Base-by-base conservation (phyloP, 2,888 invertebrate genomes). In the Lathronympha strigana region DNA sequence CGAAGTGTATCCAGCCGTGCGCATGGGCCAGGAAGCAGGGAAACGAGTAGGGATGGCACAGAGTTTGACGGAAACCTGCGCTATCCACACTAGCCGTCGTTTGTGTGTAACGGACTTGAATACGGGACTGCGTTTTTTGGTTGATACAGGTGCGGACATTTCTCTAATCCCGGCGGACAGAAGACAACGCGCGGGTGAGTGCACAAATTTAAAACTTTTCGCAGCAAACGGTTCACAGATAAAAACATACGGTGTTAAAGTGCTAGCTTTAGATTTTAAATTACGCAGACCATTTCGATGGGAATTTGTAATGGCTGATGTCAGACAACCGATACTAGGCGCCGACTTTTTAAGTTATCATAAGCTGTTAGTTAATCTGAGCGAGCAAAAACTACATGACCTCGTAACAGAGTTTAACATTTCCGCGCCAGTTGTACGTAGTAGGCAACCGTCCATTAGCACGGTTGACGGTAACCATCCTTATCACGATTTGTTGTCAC, bases 161-260 rank as follows among this genome's bases (percentile, higher is more conserved):
- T 40, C 40, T 1, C 6, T 40, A 9, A 8, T 43, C 8, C 43
- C 43, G 9, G 43, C 9, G 2, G 9, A 9, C 9, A 43, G 4
- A 1, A 43, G 9, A 43, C 19, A 19, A 1, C 19, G 43, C 9
- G 9, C 19, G 19, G 19, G 43, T 43, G 43, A 19, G 43, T 43
- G 19, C 19, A 19, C 11, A 1, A 9, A 45, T 21, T 67, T 66
- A 50, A 68, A 67, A 40, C 47, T 69, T 4, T 69, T 62, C 33
- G 71, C 71, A 9, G 69, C 71, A 3, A 71, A 72, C n/a, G 61
- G 61, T 1, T 40, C 67, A 0, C 61, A 67, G 50, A 71, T 71
- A 9, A 60, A 49, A 15, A 69, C 70, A 1, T 70, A 55, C 19
- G 71, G 71, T 23, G 49, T 49, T 6, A 23, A 17, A 21, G 47